Evolutionary conservation across 2,113 vertebrate genomes (phyloP).

Genomic region (Edolisoma coerulescens): DNA sequence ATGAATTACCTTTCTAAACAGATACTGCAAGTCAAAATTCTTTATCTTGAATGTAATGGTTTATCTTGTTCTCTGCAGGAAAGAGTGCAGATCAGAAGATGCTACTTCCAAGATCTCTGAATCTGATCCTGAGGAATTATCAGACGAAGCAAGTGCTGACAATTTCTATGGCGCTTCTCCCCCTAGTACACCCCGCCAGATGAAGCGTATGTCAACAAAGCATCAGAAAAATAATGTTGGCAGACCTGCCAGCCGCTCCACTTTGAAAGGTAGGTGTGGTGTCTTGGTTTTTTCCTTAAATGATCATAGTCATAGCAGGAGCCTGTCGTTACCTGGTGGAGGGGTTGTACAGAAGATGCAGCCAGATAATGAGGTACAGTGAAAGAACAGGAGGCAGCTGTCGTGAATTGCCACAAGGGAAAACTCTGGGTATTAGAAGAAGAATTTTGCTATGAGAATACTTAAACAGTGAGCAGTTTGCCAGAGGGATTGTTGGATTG

Average conservation of each 20-base stretch:
- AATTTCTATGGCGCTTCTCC: constrained; percentile 87
- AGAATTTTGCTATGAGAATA: neutral
- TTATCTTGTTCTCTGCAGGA: constrained; percentile 67
- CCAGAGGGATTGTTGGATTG: neutral
- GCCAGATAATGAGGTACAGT: neutral
- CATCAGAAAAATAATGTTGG: constrained; percentile 80
- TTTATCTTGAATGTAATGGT: neutral
- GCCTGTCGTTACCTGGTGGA: neutral
- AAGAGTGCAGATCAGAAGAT: constrained; percentile 71
- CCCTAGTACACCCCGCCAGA: constrained; percentile 88
- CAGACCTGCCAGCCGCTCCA: constrained; percentile 71
- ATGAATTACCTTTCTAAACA: neutral
- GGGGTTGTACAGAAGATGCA: neutral
- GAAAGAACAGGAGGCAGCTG: neutral
- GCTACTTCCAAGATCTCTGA: constrained; percentile 71
- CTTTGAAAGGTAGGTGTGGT: constrained; percentile 76
- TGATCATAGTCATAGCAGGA: neutral
- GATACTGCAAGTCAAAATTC: neutral
- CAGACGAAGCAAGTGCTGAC: constrained; percentile 84
- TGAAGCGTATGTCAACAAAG: constrained; percentile 91
- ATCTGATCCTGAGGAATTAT: constrained; percentile 81
- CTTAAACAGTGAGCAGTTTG: neutral
- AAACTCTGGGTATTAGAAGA: neutral
- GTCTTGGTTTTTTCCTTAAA: neutral
- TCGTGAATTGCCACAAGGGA: fast-evolving